phyloP scores from a whole-genome alignment of 2,797 vertebrate genomes.

The Poeciliopsis infans region DNA sequence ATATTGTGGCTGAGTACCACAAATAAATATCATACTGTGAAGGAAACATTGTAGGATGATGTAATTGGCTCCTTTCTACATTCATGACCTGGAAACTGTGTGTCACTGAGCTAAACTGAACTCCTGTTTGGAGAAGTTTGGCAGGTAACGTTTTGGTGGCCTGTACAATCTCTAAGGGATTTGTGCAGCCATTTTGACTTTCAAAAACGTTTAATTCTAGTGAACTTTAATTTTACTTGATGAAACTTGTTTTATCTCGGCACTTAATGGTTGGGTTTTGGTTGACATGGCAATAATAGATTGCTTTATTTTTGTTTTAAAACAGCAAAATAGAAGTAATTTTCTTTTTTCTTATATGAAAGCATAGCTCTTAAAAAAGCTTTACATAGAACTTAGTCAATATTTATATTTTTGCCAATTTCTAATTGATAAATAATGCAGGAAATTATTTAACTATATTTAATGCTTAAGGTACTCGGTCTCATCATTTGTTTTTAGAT shows the following conservation, averaged over 20 bases:
- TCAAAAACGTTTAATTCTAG: neutral
- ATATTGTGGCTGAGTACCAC: slow-evolving; percentile 60
- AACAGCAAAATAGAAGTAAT: too few relatives aligned
- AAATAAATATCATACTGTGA: slow-evolving; percentile 66
- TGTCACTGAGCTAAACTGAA: slow-evolving; percentile 33
- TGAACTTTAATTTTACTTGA: neutral
- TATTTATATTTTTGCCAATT: too few relatives aligned
- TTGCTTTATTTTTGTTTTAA: neutral
- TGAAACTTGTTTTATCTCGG: neutral
- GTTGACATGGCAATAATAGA: neutral
- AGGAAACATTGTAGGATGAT: slow-evolving; percentile 59
- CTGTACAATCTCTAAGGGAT: neutral
- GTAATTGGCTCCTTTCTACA: slow-evolving; percentile 43
- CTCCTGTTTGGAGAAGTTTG: slow-evolving; percentile 5
- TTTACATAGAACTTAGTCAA: too few relatives aligned
- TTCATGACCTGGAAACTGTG: slow-evolving; percentile 36
- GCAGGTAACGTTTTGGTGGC: neutral
- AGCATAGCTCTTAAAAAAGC: neutral
- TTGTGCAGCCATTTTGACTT: neutral
- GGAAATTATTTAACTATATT: neutral
- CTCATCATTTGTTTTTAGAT: neutral
- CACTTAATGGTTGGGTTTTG: neutral
- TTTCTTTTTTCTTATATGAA: neutral
- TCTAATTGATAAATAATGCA: neutral
- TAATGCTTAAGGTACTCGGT: neutral